phyloP scores from a whole-genome alignment of 2,888 invertebrate species.

The Ichneumoninae sp. region DNA sequence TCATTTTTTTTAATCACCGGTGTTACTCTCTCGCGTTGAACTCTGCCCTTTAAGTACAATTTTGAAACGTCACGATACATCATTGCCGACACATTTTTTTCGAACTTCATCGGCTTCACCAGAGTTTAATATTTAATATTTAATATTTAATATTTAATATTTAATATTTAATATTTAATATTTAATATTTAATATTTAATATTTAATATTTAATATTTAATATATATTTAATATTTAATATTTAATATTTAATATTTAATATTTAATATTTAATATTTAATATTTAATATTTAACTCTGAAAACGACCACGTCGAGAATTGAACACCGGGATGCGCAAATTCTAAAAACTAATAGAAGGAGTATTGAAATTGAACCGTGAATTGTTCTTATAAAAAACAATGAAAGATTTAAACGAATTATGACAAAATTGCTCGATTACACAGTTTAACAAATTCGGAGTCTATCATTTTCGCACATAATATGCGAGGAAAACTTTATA shows the following conservation, averaged over 20 bases:
- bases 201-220: no score
- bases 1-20: constrained; percentile 1
- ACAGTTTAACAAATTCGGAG: not conserved
- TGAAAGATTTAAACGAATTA: not conserved
- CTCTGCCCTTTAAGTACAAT: constrained; percentile 57
- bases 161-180: not conserved
- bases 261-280: no score
- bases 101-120: not conserved
- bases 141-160: not conserved
- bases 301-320: not conserved
- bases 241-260: no score
- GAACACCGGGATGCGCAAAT: not conserved
- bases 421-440: not conserved
- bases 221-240: no score
- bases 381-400: not conserved
- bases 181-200: no score
- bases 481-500: constrained; percentile 4
- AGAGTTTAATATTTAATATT: constrained; percentile 5
- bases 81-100: not conserved
- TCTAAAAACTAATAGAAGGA: not conserved
- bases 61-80: constrained; percentile 36
- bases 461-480: constrained; percentile 27
- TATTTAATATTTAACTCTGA: not conserved
- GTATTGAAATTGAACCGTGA: not conserved
- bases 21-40: constrained; percentile 6